Evolutionary conservation across 2,113 vertebrate genomes (phyloP).

Genomic region (Lethenteron reissneri): DNA sequence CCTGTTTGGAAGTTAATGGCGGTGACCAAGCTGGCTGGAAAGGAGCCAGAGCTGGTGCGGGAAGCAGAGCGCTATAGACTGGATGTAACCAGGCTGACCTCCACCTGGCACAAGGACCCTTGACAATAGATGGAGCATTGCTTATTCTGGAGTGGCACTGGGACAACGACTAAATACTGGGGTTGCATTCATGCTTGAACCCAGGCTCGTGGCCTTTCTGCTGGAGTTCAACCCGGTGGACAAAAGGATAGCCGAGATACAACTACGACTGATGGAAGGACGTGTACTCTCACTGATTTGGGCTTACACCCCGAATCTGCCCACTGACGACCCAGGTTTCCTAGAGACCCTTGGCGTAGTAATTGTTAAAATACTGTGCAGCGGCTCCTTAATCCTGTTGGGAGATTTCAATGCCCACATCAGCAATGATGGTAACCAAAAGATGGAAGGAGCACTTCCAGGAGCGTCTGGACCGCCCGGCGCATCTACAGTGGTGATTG

Average conservation of each 20-base stretch:
- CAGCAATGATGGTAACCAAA: background rate
- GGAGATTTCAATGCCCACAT: background rate
- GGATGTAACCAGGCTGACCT: conserved; percentile 7
- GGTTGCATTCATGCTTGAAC: conserved; percentile 8
- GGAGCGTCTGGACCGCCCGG: too few relatives aligned
- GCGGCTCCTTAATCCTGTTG: background rate
- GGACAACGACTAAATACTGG: conserved; percentile 1
- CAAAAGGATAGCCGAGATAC: background rate
- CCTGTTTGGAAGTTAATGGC: too few relatives aligned
- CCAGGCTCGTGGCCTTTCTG: background rate
- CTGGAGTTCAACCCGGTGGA: conserved; percentile 3
- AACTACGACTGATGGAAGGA: too few relatives aligned
- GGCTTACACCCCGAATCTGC: background rate
- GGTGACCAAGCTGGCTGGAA: background rate
- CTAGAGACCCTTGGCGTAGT: background rate
- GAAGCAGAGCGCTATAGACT: conserved; percentile 8
- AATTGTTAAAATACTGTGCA: background rate
- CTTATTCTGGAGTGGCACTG: conserved; percentile 8
- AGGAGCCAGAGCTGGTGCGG: conserved; percentile 8
- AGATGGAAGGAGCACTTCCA: background rate
- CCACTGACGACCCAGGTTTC: background rate
- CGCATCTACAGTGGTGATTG: background rate
- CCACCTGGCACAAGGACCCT: conserved; percentile 8
- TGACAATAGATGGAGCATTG: background rate
- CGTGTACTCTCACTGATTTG: background rate